phyloP scores from a whole-genome alignment of 1,140 invertebrate species.

The Heliothis subflexa region DNA sequence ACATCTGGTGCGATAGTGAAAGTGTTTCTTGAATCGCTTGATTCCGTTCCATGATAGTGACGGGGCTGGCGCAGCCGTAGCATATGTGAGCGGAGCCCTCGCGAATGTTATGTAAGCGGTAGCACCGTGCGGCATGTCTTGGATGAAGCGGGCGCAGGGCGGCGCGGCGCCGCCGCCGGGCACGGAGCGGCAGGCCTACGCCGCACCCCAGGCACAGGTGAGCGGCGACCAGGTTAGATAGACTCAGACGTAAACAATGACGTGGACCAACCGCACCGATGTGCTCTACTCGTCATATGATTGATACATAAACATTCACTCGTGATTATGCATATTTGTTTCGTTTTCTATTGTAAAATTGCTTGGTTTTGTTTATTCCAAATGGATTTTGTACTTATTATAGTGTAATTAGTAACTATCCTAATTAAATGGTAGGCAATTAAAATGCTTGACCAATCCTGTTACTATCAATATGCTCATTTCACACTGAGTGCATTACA shows the following conservation, averaged over 20 bases:
- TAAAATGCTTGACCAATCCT: background rate
- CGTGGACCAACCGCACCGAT: slow-evolving; percentile 64
- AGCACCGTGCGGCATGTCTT: slow-evolving; percentile 79
- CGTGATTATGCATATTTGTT: slow-evolving; percentile 1
- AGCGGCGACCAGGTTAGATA: slow-evolving; percentile 70
- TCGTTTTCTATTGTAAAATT: background rate
- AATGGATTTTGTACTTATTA: background rate
- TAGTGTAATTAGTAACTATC: background rate
- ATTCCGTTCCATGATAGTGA: slow-evolving; percentile 75
- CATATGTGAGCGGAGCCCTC: slow-evolving; percentile 74
- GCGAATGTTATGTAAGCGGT: slow-evolving; percentile 83
- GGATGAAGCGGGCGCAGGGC: slow-evolving; percentile 80
- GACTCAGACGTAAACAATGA: slow-evolving; percentile 77
- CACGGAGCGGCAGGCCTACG: slow-evolving; percentile 66
- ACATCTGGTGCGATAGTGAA: slow-evolving; percentile 69
- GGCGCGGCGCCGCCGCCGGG: slow-evolving; percentile 67
- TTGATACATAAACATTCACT: slow-evolving; percentile 55
- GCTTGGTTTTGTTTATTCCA: background rate
- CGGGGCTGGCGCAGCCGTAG: slow-evolving; percentile 72
- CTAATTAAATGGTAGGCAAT: background rate
- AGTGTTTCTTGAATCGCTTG: slow-evolving; percentile 63
- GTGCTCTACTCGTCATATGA: slow-evolving; percentile 54
- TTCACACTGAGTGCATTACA: too few species aligned
- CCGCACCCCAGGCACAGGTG: slow-evolving; percentile 74
- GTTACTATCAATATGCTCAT: too few species aligned